Evolutionary conservation across 30 jellyfish, hydroid and myxozoan species (phyloP).

Genomic region (Phacellophora camtschatica): DNA sequence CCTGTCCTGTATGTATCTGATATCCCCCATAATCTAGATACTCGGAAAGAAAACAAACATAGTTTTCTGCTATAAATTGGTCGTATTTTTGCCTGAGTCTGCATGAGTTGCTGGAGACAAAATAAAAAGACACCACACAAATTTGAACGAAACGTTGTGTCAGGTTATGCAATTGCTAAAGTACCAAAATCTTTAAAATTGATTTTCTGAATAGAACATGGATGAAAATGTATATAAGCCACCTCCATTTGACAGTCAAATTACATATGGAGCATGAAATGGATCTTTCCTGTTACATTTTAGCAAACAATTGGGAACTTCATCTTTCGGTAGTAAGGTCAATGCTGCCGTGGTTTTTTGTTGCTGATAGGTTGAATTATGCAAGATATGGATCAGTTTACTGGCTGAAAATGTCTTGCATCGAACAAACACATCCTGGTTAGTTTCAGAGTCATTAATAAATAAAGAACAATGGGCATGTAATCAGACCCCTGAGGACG

Average conservation of each 20-base stretch:
- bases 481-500: neutral
- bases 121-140: neutral
- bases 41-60: neutral
- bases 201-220: neutral
- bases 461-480: neutral
- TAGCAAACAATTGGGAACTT: slow-evolving; percentile 41
- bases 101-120: neutral
- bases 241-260: neutral
- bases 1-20: no score
- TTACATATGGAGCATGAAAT: neutral
- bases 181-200: neutral
- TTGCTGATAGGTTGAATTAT: slow-evolving; percentile 57
- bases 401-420: slow-evolving; percentile 68
- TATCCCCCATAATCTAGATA: neutral
- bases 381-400: slow-evolving; percentile 67
- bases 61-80: neutral
- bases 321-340: slow-evolving; percentile 60
- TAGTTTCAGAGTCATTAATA: neutral
- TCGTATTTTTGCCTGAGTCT: neutral
- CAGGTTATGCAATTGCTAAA: neutral
- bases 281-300: neutral
- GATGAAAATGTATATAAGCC: neutral
- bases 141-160: neutral
- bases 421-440: slow-evolving; percentile 81
- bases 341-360: slow-evolving; percentile 82